Base-by-base conservation (phyloP, 64 coral and sea anemone genomes). In the Stichodactyla mertensii region DNA sequence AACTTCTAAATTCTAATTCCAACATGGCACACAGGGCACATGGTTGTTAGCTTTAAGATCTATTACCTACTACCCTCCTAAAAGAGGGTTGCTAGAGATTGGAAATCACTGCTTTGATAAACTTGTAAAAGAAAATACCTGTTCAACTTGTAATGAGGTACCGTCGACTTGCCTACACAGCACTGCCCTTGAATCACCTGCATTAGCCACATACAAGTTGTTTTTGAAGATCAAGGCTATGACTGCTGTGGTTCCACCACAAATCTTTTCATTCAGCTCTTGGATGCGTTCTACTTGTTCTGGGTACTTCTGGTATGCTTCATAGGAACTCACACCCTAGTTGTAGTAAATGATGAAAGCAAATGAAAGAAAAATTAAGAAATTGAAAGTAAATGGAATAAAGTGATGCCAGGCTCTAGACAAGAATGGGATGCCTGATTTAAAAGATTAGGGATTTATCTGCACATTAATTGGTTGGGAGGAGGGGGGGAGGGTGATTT, bases 241-340 rank as follows among this genome's bases (percentile, higher is more conserved):
- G 14, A 99, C 97, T 64, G 97, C 97, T 52, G 97, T 99, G 81
- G 97, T 99, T 20, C 97, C 97, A 82, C 97, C 91, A 88, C 59
- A 89, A 18, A 99, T 95, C 56, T 99, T 82, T 31, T 99, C 93
- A 78, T 99, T 88, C 22, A 99, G 57, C 4, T 89, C 70, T 74
- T 94, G 92, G 22, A 99, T 94, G 55, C 93, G 91, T 55, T 69
- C 86, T 52, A 99, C 97, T 55, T 95, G 61, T 23, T 88, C 88
- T 70, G 97, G 97, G 64, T 88, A 99, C 64, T 95, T 71, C 69
- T 99, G 92, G 15, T 87, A 82, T 79, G 97, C 97, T 86, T 95
- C 93, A 88, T 99, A 99, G 2, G 93, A 91, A 16, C 93, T 95
- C 16, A 99, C 81, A 79, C 93, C 97, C 97, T 99, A 27, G 36